These are phyloP conservation scores for Paracanthobrama guichenoti DNA, from an alignment of 2,113 vertebrate genomes.

Conservation along the genomic window DNA sequence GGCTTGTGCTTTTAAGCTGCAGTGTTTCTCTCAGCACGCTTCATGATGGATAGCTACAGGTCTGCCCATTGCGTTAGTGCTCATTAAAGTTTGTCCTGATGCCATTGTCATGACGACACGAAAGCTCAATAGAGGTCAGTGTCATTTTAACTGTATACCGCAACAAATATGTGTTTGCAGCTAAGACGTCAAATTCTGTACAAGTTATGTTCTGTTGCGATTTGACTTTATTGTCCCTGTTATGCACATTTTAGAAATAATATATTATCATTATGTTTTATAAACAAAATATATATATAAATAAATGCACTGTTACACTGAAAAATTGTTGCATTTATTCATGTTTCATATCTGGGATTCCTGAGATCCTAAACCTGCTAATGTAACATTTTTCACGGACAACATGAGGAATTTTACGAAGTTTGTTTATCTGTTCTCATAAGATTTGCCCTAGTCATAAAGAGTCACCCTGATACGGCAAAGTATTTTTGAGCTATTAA, in stretches of 20 bases:
- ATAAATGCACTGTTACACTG: background rate
- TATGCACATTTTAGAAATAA: background rate
- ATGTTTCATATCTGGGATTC: background rate
- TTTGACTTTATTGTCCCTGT: background rate
- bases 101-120: slow-evolving; percentile 64
- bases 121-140: slow-evolving; percentile 26
- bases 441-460: background rate
- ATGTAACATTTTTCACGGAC: background rate
- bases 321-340: background rate
- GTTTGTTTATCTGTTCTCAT: background rate
- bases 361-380: background rate
- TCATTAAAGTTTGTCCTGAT: slow-evolving; percentile 55
- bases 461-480: background rate
- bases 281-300: background rate
- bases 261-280: background rate
- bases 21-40: slow-evolving; percentile 58
- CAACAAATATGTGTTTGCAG: background rate
- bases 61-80: slow-evolving; percentile 67
- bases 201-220: background rate
- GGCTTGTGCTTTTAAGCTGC: slow-evolving; percentile 71
- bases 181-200: background rate
- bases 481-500: background rate
- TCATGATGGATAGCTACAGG: slow-evolving; percentile 70
- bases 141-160: background rate
- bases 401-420: background rate